Base-by-base conservation (phyloP, 2,888 invertebrate species). In the Parnassius mnemosyne region DNA sequence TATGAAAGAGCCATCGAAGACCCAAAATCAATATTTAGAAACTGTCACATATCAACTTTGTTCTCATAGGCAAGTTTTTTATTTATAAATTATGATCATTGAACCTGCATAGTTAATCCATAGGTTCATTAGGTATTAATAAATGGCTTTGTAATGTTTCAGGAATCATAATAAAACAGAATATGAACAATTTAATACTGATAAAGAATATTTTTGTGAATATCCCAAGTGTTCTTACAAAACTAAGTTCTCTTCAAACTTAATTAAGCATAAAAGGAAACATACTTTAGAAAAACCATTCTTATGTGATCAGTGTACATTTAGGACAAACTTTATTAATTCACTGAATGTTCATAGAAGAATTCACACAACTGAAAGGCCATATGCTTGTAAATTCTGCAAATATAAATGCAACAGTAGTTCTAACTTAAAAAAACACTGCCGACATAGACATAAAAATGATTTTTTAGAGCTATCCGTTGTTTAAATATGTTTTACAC, bases 141-240 rank as follows among this genome's bases (percentile, higher is more conserved):
- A 13, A 12, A 7, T 16, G 13, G 10, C 13, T 11, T 12, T 49
- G 13, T 12, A 49, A 13, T 16, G 16, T 82, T 80, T 63, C 77
- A 87, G 85, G 64, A 74, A 70, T 65, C 67, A 83, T 71, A 87
- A 85, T 75, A 83, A 83, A 69, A 86, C 86, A 53, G 87, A 89
- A 67, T 80, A 87, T 57, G 78, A 83, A 62, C 89, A 89, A 73
- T 75, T 80, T 69, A 85, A 83, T 69, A 78, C 80, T 43, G 89
- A 89, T 74, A 91, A 85, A 57, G 81, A 84, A 46, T 64, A 84
- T 76, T 67, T 74, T 34, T 94, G 94, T 78, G 83, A 92, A 66
- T 86, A 82, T 68, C 85, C 89, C 66, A 83, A 87, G 51, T 94
- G 94, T 73, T 82, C 81, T 46, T 94, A 94, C 76, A 85, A 84